Evolutionary conservation across 2,888 invertebrate species (phyloP).

Genomic region (Exephanes ischioxanthus): DNA sequence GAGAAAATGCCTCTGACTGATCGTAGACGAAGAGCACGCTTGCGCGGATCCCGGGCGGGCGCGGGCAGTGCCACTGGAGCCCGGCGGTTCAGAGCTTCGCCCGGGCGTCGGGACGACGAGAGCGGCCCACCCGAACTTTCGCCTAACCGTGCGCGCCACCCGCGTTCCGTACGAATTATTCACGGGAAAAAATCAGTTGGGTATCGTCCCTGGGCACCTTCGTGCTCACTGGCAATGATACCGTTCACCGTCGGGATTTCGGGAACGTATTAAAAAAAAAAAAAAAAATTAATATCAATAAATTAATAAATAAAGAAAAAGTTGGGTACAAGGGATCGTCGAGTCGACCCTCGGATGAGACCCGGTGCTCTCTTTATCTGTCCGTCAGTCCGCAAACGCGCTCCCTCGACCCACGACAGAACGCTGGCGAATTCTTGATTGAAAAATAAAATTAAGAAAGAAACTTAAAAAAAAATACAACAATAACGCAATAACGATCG

Average conservation of each 20-base stretch:
- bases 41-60: constrained; percentile 85
- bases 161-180: constrained; percentile 52
- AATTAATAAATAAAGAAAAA: neutral
- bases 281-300: neutral
- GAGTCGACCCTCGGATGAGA: neutral
- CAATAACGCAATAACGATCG: neutral
- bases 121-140: constrained; percentile 77
- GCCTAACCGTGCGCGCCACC: constrained; percentile 65
- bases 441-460: neutral
- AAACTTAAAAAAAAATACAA: neutral
- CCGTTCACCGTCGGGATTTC: neutral
- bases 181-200: constrained; percentile 24
- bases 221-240: constrained; percentile 19
- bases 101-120: constrained; percentile 84
- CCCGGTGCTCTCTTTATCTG: constrained; percentile 3
- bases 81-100: constrained; percentile 85
- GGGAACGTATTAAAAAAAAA: neutral
- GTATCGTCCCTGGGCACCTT: neutral
- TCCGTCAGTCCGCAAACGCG: constrained; percentile 5
- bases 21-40: constrained; percentile 81
- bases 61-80: constrained; percentile 84
- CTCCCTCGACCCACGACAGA: neutral
- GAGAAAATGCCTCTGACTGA: constrained; percentile 77
- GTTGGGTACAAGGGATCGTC: too few relatives aligned
- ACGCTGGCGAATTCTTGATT: neutral